Evolutionary conservation across 2,888 invertebrate genomes (phyloP).

Genomic region (Drosophila recens): DNA sequence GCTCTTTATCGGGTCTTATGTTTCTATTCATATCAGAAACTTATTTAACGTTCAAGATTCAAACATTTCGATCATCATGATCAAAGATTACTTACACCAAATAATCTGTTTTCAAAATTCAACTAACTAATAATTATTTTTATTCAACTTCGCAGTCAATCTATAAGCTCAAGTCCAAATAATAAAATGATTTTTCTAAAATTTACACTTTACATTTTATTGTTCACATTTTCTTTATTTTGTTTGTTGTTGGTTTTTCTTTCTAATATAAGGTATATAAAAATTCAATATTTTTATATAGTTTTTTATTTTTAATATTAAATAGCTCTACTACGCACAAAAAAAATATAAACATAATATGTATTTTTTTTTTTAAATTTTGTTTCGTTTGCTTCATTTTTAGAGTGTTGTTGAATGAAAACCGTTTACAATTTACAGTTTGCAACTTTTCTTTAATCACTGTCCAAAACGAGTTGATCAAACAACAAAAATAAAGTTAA

Average conservation of each 20-base stretch:
- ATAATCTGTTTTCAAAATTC: neutral
- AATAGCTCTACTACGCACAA: conserved; percentile 68
- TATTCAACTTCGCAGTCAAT: neutral
- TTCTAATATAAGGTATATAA: conserved; percentile 54
- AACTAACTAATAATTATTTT: neutral
- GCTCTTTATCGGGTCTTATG: too few species aligned
- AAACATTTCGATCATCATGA: too few species aligned
- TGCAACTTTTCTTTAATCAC: conserved; percentile 40
- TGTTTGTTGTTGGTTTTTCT: conserved; percentile 41
- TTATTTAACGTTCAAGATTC: too few species aligned
- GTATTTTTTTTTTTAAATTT: conserved; percentile 8
- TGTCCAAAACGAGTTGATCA: conserved; percentile 45
- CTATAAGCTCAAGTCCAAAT: neutral
- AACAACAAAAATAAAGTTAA: conserved; percentile 11
- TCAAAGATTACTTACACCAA: too few species aligned
- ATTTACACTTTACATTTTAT: conserved; percentile 47
- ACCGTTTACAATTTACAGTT: conserved; percentile 55
- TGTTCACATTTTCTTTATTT: conserved; percentile 60
- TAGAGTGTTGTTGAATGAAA: conserved; percentile 40
- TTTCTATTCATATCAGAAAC: too few species aligned
- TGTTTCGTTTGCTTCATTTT: conserved; percentile 24
- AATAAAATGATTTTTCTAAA: conserved; percentile 28
- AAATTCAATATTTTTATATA: conserved; percentile 57
- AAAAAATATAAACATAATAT: conserved; percentile 52
- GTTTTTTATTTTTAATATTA: conserved; percentile 60